A percentile compares a stretch with the other conserved stretches of the same genome.
Evolutionary conservation across 2,888 invertebrate species (phyloP).

Genomic region (Heliconius sara): DNA sequence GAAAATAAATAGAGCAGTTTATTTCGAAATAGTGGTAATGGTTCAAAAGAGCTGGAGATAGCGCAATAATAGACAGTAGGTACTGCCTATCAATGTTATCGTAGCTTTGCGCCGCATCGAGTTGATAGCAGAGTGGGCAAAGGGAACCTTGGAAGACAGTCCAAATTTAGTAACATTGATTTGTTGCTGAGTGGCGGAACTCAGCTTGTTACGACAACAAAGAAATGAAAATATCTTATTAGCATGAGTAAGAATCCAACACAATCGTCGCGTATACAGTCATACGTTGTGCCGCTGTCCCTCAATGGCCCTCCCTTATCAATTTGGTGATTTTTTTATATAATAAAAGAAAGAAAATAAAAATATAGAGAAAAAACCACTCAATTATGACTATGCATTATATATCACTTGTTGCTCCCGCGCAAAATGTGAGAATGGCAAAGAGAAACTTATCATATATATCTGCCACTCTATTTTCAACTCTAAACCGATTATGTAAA

Average conservation of each 20-base stretch:
- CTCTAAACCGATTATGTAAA: too few relatives aligned
- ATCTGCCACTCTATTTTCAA: too few relatives aligned
- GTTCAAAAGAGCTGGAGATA: slow-evolving; percentile 22
- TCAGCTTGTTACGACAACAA: not conserved
- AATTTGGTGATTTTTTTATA: not conserved
- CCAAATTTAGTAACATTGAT: not conserved
- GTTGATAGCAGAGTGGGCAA: not conserved
- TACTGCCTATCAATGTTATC: not conserved
- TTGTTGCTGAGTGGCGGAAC: not conserved
- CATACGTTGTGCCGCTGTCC: not conserved
- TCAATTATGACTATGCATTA: not conserved
- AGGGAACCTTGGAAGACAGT: not conserved
- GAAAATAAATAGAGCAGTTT: slow-evolving; percentile 40
- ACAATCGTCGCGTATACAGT: not conserved
- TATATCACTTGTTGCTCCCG: not conserved
- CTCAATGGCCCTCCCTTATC: not conserved
- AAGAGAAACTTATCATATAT: too few relatives aligned
- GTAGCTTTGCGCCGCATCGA: too few relatives aligned
- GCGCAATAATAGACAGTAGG: not conserved
- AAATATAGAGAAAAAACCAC: not conserved
- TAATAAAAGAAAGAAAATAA: not conserved
- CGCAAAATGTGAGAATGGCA: too few relatives aligned
- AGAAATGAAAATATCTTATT: not conserved
- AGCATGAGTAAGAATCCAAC: not conserved
- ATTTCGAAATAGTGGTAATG: slow-evolving; percentile 28